Evolutionary conservation across 2,888 invertebrate species (phyloP), one percentile per base, ranked within the genome.

Genomic region (Sminthurides aquaticus): DNA sequence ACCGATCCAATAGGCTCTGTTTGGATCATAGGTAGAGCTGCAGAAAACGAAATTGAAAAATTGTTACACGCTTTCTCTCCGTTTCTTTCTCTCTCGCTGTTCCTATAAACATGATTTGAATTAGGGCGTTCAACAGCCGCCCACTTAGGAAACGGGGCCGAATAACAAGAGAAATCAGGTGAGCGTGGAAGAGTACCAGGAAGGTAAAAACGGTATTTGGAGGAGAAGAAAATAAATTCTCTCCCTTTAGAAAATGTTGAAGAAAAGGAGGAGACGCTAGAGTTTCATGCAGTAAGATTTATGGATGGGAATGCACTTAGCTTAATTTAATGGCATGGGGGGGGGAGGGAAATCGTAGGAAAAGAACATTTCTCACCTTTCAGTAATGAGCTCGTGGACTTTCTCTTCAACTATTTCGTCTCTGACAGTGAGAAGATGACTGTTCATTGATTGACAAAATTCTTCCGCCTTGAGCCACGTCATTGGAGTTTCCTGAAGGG

Each of bases 1-100:
- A 11, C 74, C 74, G 58, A 74, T 71, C 74, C 74, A 74, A 58
- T 74, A 74, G 25, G 70, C 73, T 59, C 69, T 58, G 48, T 68
- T 65, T 8, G 72, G 72, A 65, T 72, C 52, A 69, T 65, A 71
- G 70, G 27, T 70, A 55, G 27, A 68, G 20, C 52, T 52, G 22
- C 11, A 5, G 43, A n/a, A n/a, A n/a, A n/a, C n/a, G 43, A 34
- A 34, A 34, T 34, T 34, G 43, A 34, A 34, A 34, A 34, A 34
- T 34, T 11, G 43, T 34, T 34, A 34, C 43, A n/a, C n/a, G n/a
- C n/a, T n/a, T n/a, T n/a, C n/a, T n/a, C n/a, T n/a, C n/a, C n/a
- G n/a, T n/a, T n/a, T n/a, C n/a, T n/a, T n/a, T n/a, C n/a, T n/a
- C n/a, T 34, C 8, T 15, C 43, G 5, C 43, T 34, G 5, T 34